Conservation (phyloP, 2,888 invertebrate species). For the Cataglyphis livida region DNA sequence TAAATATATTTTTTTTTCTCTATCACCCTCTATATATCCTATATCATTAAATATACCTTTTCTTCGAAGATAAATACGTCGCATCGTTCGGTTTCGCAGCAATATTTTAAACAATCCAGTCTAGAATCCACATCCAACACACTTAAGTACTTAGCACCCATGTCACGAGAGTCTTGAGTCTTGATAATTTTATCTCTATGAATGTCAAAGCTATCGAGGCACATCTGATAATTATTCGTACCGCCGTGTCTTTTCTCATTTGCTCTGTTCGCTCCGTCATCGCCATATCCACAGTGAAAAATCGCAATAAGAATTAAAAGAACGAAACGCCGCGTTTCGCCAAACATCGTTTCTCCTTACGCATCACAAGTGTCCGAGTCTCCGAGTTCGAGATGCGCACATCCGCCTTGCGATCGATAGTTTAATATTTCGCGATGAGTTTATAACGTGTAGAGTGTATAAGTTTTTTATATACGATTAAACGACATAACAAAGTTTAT, state of each 20-base stretch:
- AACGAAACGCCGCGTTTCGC: conserved; percentile 71
- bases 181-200: conserved; percentile 96
- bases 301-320: conserved; percentile 77
- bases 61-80: conserved; percentile 97
- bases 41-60: conserved; percentile 87
- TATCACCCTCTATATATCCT: not conserved
- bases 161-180: conserved; percentile 94
- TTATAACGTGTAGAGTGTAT: not conserved
- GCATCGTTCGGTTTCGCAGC: conserved; percentile 95
- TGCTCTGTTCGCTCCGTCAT: conserved; percentile 69
- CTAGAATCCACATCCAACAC: conserved; percentile 93
- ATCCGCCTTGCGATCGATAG: not conserved
- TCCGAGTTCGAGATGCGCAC: not conserved
- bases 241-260: conserved; percentile 86
- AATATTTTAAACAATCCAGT: conserved; percentile 93
- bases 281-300: conserved; percentile 72
- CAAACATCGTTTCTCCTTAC: conserved; percentile 73
- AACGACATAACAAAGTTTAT: not conserved
- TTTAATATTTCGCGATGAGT: not conserved
- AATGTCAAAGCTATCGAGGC: conserved; percentile 93
- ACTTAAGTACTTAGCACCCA: conserved; percentile 95
- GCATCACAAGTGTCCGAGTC: not conserved
- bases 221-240: conserved; percentile 86
- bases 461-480: not conserved
- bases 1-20: not conserved